Base-by-base conservation (phyloP, 35 echinoderm and acorn worm genomes). In the Anneissia japonica region DNA sequence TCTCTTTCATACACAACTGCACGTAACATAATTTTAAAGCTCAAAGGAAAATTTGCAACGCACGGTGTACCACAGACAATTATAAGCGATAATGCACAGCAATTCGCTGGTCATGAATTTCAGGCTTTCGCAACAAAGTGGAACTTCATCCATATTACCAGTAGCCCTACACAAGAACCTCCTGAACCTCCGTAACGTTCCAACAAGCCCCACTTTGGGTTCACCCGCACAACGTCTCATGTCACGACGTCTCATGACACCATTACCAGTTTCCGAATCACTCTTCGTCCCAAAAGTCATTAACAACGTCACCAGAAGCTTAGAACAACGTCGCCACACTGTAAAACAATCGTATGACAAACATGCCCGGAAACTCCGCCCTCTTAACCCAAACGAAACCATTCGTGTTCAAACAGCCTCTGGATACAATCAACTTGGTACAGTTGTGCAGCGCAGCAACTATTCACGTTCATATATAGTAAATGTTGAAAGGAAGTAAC, bases 391-490 rank as follows among this genome's bases (percentile, higher is more conserved):
- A 37, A 86, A 81, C 0, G 79, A 92, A 82, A 73, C 79, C 31
- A 73, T 87, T 30, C 36, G 46, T n/a, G 35, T 84, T 14, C 85
- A 92, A 74, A 77, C 90, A 75, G 17, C 13, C 39, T 74, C 86
- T 51, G 90, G 90, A 79, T 46, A 84, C 74, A 75, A 78, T 88
- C 79, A 84, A 34, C 79, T 92, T 29, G 90, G 84, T 23, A 39
- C 78, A 0, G 73, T 92, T 0, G 33, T 83, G 4, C 0, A 38
- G 11, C 0, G 0, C 16, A 12, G 19, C 4, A 39, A 35, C 26
- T 30, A 83, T 5, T 80, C 90, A n/a, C 72, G 80, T 13, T 83
- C 84, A 5, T 84, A 92, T 39, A 82, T 88, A 19, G 77, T 88
- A 14, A 6, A 88, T 19, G 30, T 79, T 34, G 36, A 80, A n/a